Conservation (phyloP, 2,797 vertebrate genomes). For the Cynopterus sphinx region DNA sequence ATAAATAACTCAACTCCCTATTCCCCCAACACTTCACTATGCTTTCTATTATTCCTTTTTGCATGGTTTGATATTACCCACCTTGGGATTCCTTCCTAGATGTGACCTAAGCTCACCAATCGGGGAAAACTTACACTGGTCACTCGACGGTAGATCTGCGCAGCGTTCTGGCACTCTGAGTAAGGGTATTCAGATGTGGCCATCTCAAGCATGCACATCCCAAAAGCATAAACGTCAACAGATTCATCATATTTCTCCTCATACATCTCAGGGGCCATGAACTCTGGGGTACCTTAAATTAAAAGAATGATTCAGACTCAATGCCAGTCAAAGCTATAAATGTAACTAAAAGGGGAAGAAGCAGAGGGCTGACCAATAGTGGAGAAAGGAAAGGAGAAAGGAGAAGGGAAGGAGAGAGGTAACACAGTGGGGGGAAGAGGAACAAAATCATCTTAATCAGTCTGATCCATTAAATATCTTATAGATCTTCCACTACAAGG, state of each 20-base stretch:
- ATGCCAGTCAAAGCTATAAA: conserved; percentile 85
- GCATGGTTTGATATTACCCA: not conserved
- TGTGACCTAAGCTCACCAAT: conserved; percentile 44
- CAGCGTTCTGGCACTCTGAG: conserved; percentile 99
- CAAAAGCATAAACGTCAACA: conserved; percentile 99
- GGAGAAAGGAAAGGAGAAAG: conserved; percentile 62
- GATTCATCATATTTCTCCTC: conserved; percentile 99
- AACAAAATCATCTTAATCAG: conserved; percentile 93
- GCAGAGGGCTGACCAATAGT: conserved; percentile 76
- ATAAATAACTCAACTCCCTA: not conserved
- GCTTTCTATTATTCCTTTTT: not conserved
- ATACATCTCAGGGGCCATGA: conserved; percentile 99
- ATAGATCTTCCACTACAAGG: conserved; percentile 93
- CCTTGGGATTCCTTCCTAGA: not conserved
- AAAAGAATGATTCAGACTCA: conserved; percentile 98
- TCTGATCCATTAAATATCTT: conserved; percentile 88
- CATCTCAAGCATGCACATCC: conserved; percentile 99
- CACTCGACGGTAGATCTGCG: conserved; percentile 99
- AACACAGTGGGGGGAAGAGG: conserved; percentile 71
- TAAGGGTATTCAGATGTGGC: conserved; percentile 99
- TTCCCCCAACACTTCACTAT: not conserved
- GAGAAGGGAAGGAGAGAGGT: not conserved
- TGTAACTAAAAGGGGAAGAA: conserved; percentile 82
- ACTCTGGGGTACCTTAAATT: conserved; percentile 99
- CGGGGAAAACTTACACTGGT: conserved; percentile 95